Percentiles rank a stretch among this genome's conserved stretches.
phyloP scores from a whole-genome alignment of 2,113 vertebrate genomes.

The Eclectus roratus region DNA sequence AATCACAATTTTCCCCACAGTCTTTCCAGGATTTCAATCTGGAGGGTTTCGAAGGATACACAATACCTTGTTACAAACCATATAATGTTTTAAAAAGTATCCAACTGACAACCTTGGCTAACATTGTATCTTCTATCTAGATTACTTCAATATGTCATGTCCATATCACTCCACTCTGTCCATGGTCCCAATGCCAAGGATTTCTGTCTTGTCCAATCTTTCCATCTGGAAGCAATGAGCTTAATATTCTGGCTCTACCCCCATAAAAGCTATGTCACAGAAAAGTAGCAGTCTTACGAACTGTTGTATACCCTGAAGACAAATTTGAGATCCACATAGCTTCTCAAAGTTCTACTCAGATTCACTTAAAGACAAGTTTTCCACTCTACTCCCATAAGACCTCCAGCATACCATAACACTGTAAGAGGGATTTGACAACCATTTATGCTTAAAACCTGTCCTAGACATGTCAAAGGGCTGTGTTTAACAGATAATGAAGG shows the following conservation, averaged over 20 bases:
- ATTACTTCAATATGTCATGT: constrained; percentile 84
- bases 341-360: constrained; percentile 41
- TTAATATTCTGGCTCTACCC: constrained; percentile 77
- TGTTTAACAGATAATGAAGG: constrained; percentile 49
- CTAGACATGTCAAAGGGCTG: constrained; percentile 60
- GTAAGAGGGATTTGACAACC: constrained; percentile 25
- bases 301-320: constrained; percentile 71
- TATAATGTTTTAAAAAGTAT: constrained; percentile 80
- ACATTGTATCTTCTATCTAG: constrained; percentile 79
- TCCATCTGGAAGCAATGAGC: constrained; percentile 85
- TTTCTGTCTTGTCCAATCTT: constrained; percentile 76
- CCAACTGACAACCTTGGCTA: constrained; percentile 81
- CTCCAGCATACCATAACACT: constrained; percentile 12
- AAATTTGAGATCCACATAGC: constrained; percentile 48
- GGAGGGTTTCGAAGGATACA: constrained; percentile 76
- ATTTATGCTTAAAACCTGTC: constrained; percentile 57
- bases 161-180: constrained; percentile 70
- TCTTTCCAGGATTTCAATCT: constrained; percentile 72
- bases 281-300: constrained; percentile 80
- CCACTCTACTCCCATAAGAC: constrained; percentile 38
- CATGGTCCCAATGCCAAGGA: constrained; percentile 71
- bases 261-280: constrained; percentile 77
- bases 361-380: constrained; percentile 60
- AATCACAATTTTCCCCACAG: constrained; percentile 71
- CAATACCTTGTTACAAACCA: constrained; percentile 82